A percentile compares a stretch with the other conserved stretches of the same genome.
phyloP scores from a whole-genome alignment of 2,113 vertebrate genomes.

The Pheucticus melanocephalus region DNA sequence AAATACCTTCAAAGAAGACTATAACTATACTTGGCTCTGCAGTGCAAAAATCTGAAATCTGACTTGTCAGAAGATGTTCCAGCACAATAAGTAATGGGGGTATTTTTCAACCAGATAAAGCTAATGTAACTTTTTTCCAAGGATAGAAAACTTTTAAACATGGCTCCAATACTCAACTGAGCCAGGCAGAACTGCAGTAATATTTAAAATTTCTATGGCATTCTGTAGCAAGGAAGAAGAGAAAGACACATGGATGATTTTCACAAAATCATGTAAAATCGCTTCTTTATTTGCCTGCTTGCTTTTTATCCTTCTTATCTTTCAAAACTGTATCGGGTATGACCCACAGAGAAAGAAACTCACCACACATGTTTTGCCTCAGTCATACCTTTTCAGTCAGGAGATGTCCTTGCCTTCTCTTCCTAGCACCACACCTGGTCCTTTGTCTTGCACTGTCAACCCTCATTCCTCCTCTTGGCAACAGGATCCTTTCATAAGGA shows the following conservation, averaged over 20 bases:
- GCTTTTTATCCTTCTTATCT: background rate
- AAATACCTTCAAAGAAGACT: constrained; percentile 16
- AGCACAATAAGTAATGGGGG: background rate
- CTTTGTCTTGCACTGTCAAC: background rate
- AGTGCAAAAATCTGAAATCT: background rate
- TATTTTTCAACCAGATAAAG: background rate
- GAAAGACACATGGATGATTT: background rate
- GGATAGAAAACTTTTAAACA: background rate
- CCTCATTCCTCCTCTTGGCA: background rate
- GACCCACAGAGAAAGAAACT: background rate
- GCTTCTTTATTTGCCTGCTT: background rate
- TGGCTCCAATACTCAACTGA: background rate
- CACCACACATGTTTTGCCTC: background rate
- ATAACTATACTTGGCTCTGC: background rate
- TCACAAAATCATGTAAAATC: background rate
- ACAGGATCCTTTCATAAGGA: background rate
- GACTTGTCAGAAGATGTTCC: background rate
- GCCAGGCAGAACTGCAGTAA: background rate
- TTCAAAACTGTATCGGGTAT: background rate
- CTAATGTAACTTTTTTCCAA: background rate
- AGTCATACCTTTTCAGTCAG: background rate
- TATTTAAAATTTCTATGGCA: background rate
- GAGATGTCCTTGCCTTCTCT: background rate
- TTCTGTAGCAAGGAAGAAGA: background rate
- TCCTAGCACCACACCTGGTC: background rate